Percentiles rank a stretch among this genome's conserved stretches.
Conservation (phyloP, 2,888 invertebrate species). For the Oegoconia quadripuncta region DNA sequence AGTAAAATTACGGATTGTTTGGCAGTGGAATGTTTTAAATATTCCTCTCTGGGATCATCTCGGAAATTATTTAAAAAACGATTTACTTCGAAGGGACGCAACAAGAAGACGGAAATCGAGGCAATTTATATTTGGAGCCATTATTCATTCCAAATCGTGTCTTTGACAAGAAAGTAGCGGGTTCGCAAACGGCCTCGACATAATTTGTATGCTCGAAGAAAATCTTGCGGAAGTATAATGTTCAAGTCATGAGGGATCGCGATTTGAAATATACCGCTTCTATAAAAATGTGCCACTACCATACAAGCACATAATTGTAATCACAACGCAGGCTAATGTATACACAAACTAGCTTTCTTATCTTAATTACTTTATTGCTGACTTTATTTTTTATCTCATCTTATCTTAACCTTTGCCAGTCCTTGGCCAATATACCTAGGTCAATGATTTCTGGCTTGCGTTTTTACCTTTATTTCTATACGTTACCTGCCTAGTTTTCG, state of each 20-base stretch:
- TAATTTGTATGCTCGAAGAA: slow-evolving; percentile 12
- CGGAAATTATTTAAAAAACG: background rate
- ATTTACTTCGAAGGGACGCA: too few relatives aligned
- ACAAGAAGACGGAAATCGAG: slow-evolving; percentile 5
- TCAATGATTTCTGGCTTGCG: too few relatives aligned
- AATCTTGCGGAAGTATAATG: background rate
- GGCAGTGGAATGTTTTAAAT: too few relatives aligned
- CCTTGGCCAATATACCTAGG: too few relatives aligned
- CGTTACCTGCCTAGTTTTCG: too few relatives aligned
- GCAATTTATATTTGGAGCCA: slow-evolving; percentile 15
- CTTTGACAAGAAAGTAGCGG: slow-evolving; percentile 14
- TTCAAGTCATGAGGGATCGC: background rate
- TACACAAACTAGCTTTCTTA: background rate
- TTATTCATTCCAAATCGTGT: slow-evolving; percentile 14
- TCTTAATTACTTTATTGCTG: background rate
- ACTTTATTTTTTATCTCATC: too few relatives aligned
- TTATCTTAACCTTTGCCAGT: too few relatives aligned
- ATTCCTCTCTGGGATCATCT: background rate
- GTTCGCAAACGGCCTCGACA: slow-evolving; percentile 13
- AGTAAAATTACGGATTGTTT: too few relatives aligned
- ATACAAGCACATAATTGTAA: background rate
- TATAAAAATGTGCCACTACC: background rate
- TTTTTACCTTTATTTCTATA: too few relatives aligned
- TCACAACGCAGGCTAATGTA: background rate
- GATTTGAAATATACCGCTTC: too few relatives aligned